Conservation (phyloP, 2,797 vertebrate genomes). For the Dendrocincla tyrannina region DNA sequence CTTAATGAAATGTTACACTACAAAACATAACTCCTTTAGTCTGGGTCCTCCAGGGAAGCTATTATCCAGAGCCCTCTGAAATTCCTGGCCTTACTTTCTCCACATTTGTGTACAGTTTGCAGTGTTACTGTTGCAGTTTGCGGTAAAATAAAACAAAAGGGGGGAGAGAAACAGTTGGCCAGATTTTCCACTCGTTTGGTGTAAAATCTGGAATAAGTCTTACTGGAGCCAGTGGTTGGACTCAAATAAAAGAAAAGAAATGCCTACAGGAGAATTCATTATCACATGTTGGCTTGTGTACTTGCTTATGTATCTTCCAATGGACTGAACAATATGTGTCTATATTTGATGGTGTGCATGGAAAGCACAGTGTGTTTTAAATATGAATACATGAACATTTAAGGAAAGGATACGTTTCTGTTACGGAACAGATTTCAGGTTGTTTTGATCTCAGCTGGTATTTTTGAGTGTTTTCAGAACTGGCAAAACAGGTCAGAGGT, state of each 20-base stretch:
- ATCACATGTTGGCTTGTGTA: background rate
- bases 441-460: background rate
- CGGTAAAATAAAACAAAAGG: background rate
- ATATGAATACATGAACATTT: background rate
- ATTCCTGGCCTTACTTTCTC: background rate
- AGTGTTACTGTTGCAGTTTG: background rate
- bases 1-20: constrained; percentile 16
- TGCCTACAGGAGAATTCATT: background rate
- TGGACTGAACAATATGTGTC: background rate
- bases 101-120: background rate
- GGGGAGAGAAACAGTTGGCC: background rate
- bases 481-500: background rate
- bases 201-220: constrained; percentile 15
- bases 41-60: background rate
- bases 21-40: background rate
- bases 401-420: background rate
- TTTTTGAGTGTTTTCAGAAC: background rate
- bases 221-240: background rate
- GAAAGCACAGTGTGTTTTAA: background rate
- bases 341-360: background rate
- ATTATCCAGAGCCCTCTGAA: background rate
- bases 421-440: background rate
- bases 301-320: background rate
- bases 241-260: background rate
- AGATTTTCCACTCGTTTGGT: background rate